Percentiles rank a stretch among this genome's conserved stretches.
Conservation (phyloP, 2,888 invertebrate species). For the Scaptomyza reducta region DNA sequence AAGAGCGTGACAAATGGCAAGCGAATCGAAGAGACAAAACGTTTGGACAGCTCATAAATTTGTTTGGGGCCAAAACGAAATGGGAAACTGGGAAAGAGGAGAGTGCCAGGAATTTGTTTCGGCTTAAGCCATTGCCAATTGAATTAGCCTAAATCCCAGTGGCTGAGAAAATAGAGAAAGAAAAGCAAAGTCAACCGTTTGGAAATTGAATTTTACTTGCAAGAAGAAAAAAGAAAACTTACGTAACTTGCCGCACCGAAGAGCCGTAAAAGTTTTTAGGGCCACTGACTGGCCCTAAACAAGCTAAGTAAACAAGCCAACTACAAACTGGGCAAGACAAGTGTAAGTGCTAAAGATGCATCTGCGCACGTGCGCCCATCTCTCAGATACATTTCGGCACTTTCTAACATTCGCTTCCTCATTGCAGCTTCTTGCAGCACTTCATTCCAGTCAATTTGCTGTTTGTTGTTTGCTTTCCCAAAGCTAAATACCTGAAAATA, state of each 20-base stretch:
- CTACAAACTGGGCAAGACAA: constrained; percentile 32
- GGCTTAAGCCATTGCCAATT: constrained; percentile 58
- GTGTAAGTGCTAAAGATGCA: constrained; percentile 54
- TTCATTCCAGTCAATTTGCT: constrained; percentile 33
- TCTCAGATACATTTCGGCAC: constrained; percentile 57
- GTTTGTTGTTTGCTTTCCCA: constrained; percentile 37
- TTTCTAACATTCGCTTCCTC: constrained; percentile 56
- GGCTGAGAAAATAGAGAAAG: constrained; percentile 19
- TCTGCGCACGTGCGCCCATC: constrained; percentile 61
- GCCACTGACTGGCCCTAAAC: constrained; percentile 26
- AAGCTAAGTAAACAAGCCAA: constrained; percentile 65
- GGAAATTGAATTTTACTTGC: constrained; percentile 51
- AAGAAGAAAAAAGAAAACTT: constrained; percentile 40
- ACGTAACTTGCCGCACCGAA: constrained; percentile 36
- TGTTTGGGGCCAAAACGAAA: neutral
- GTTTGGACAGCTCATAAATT: constrained; percentile 56
- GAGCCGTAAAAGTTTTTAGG: constrained; percentile 62
- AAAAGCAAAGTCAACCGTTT: constrained; percentile 42
- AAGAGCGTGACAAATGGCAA: constrained; percentile 63
- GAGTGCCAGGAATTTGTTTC: constrained; percentile 40
- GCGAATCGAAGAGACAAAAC: constrained; percentile 27
- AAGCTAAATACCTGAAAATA: constrained; percentile 50
- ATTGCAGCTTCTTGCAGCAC: constrained; percentile 54
- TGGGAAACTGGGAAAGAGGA: neutral
- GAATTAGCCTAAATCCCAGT: constrained; percentile 53